Conservation (phyloP, 2,888 invertebrate genomes). For the Leucophora obtusa region DNA sequence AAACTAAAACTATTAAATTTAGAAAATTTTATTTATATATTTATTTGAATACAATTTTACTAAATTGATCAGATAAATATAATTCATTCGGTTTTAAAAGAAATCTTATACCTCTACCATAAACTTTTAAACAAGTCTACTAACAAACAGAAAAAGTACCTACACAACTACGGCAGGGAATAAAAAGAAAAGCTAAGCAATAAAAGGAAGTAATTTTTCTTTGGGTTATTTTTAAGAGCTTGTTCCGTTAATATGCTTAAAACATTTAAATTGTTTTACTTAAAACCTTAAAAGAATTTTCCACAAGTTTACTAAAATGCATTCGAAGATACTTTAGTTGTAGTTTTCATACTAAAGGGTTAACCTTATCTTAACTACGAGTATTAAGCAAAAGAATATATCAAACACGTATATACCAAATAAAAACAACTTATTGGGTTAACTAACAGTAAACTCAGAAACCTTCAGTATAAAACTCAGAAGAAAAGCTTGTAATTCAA, state of each 20-base stretch:
- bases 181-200: not conserved
- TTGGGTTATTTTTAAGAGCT: constrained; percentile 20
- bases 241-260: constrained; percentile 17
- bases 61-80: too few species aligned
- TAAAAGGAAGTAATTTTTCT: constrained; percentile 2
- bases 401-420: too few species aligned
- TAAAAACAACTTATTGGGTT: too few species aligned
- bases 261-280: not conserved
- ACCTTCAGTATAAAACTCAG: too few species aligned
- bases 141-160: not conserved
- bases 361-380: too few species aligned
- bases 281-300: constrained; percentile 5
- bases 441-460: too few species aligned
- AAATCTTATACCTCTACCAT: not conserved
- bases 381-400: too few species aligned
- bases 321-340: constrained; percentile 18
- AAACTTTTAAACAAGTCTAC: not conserved
- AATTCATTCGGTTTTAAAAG: too few species aligned
- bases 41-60: too few species aligned
- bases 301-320: not conserved
- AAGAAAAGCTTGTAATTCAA: constrained; percentile 7
- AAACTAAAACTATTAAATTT: too few species aligned
- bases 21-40: too few species aligned
- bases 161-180: not conserved
- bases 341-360: too few species aligned